These are phyloP conservation scores for Pogonocichla stellata DNA, from an alignment of 2,113 vertebrate species.

Conservation along the genomic window DNA sequence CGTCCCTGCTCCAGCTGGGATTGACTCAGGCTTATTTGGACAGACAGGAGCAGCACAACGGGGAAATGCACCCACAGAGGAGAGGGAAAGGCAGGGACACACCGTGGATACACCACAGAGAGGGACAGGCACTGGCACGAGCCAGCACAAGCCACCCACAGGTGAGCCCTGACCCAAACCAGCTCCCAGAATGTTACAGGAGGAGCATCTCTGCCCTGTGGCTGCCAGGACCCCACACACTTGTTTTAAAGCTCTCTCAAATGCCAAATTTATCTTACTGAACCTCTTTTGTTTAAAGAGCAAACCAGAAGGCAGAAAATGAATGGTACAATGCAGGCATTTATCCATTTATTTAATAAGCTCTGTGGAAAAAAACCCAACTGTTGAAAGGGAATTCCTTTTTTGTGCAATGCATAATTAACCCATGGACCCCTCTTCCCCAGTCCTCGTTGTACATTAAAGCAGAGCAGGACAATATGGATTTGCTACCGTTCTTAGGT, in stretches of 20 bases:
- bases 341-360: not conserved
- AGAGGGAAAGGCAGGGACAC: fast-evolving
- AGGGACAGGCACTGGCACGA: not conserved
- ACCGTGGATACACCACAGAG: not conserved
- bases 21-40: not conserved
- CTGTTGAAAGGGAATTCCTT: not conserved
- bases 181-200: fast-evolving
- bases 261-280: not conserved
- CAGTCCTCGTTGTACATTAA: not conserved
- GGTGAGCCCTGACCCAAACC: not conserved
- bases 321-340: not conserved
- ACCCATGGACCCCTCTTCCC: not conserved
- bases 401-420: slow-evolving; percentile 8
- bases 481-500: not conserved
- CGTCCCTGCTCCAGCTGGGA: fast-evolving
- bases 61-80: not conserved
- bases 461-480: not conserved
- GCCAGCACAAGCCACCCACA: not conserved
- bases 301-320: not conserved
- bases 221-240: not conserved
- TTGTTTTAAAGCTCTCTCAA: not conserved
- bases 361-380: not conserved
- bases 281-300: not conserved
- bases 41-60: not conserved
- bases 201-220: not conserved